Percentiles rank a stretch among this genome's conserved stretches.
Conservation (phyloP, 2,113 vertebrate species). For the Notothenia rossii region DNA sequence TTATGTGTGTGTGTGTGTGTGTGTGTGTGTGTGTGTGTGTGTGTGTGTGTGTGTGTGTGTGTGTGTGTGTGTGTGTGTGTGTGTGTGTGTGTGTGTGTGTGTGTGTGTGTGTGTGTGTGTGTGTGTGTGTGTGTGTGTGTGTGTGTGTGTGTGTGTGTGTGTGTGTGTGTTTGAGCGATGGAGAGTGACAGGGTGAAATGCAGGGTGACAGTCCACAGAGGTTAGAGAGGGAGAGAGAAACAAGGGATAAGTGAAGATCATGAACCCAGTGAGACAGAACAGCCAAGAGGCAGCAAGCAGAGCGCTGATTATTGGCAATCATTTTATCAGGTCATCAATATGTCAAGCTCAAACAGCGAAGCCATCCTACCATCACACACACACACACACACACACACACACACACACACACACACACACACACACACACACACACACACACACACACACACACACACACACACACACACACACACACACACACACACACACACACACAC, state of each 20-base stretch:
- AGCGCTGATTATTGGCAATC: conserved; percentile 61
- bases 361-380: no score
- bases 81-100: conserved; percentile 2
- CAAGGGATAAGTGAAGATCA: conserved; percentile 55
- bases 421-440: no score
- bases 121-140: conserved; percentile 17
- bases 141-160: conserved; percentile 16
- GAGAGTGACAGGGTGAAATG: conserved; percentile 6
- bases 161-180: neutral
- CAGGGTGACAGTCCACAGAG: conserved; percentile 28
- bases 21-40: conserved; percentile 15
- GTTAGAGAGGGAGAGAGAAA: conserved; percentile 46
- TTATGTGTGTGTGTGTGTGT: conserved; percentile 21
- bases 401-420: no score
- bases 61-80: neutral
- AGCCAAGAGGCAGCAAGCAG: conserved; percentile 12
- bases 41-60: conserved; percentile 8
- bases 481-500: neutral
- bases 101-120: conserved; percentile 9
- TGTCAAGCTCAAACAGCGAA: conserved; percentile 36
- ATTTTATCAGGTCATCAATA: conserved; percentile 60
- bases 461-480: neutral
- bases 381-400: no score
- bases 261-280: conserved; percentile 52
- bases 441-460: no score